Evolutionary conservation across 2,113 vertebrate species (phyloP).

Genomic region (Triplophysa siluroides): DNA sequence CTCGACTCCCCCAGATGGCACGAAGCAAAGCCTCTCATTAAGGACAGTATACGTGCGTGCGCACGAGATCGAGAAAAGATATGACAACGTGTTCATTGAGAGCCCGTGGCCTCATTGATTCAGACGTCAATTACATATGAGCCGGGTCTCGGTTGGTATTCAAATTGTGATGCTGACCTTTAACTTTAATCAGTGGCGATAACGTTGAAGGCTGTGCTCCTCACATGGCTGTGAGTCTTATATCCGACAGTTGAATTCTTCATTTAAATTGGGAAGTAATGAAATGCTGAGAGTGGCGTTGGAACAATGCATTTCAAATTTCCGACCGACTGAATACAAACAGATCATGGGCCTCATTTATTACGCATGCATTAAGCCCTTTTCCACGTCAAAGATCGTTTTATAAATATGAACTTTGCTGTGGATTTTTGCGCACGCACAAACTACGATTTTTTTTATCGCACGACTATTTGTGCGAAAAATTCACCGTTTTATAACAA

Average conservation of each 20-base stretch:
- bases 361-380: too few species aligned
- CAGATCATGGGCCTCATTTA: too few species aligned
- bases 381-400: too few species aligned
- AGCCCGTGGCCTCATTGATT: neutral
- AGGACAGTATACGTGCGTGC: neutral
- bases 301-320: neutral
- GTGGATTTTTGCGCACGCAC: too few species aligned
- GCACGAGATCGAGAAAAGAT: neutral
- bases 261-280: neutral
- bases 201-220: neutral
- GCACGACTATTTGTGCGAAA: too few species aligned
- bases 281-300: neutral
- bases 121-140: neutral
- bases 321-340: neutral
- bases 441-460: too few species aligned
- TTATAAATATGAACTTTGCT: too few species aligned
- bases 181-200: neutral
- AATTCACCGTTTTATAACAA: too few species aligned
- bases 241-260: neutral
- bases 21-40: constrained; percentile 45
- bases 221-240: neutral
- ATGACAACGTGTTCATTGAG: neutral
- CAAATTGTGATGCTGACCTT: neutral
- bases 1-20: constrained; percentile 36
- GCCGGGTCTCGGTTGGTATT: neutral